Evolutionary conservation across 2,797 vertebrate genomes (phyloP).

Genomic region (Cryptoprocta ferox): DNA sequence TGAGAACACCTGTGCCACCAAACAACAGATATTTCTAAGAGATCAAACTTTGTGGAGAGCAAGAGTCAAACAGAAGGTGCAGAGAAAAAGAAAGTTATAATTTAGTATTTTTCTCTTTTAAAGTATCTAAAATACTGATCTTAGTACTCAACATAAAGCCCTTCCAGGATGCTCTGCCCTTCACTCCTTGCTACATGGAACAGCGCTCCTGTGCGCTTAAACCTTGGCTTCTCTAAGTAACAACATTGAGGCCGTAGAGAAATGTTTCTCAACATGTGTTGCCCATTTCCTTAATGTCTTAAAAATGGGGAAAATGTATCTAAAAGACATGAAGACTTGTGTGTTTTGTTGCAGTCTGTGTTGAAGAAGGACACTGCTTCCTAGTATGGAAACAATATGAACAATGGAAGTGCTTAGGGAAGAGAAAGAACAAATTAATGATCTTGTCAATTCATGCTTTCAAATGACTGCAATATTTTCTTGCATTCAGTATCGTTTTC

Average conservation of each 20-base stretch:
- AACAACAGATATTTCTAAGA: conserved; percentile 39
- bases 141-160: neutral
- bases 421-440: conserved; percentile 31
- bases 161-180: neutral
- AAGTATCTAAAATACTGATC: neutral
- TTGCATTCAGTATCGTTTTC: neutral
- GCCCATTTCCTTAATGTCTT: neutral
- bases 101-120: conserved; percentile 31
- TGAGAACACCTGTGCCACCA: neutral
- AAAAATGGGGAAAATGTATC: neutral
- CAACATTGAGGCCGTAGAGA: neutral
- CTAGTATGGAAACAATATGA: neutral
- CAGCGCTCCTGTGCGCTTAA: neutral
- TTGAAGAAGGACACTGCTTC: neutral
- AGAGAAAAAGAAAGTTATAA: neutral
- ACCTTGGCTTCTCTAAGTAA: neutral
- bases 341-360: neutral
- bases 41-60: neutral
- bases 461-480: neutral
- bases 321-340: neutral
- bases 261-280: neutral
- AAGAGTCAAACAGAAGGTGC: neutral
- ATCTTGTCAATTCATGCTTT: neutral
- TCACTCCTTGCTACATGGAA: neutral
- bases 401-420: neutral